Evolutionary conservation across 2,797 vertebrate genomes (phyloP), one percentile per base, ranked within the genome.

Genomic region (Oreochromis mossambicus): DNA sequence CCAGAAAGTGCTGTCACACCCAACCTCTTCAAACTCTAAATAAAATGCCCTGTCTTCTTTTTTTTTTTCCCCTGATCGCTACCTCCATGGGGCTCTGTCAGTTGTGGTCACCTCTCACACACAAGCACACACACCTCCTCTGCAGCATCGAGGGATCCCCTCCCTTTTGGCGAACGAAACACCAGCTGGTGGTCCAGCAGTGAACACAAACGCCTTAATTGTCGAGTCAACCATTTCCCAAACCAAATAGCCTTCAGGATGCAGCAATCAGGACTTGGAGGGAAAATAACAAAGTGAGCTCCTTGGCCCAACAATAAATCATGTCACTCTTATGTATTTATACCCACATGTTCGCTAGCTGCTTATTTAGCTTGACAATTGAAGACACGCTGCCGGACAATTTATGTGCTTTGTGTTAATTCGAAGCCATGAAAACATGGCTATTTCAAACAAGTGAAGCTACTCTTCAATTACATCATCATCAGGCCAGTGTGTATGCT

Each of bases 241-340:
- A 91, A 90, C 94, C 92, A 95, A 96, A 94, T 94, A 96, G 90
- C 94, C 94, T 95, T 95, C 95, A 94, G 95, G 95, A 96, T 95
- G 92, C 95, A 93, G 95, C 93, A 95, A 95, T 96, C 96, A 96
- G 88, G 88, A 91, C 92, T 95, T 91, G 90, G 86, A 95, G 87
- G 85, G 93, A 95, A 94, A 95, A 96, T 94, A 95, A 94, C 94
- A 95, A 94, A 95, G 88, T 88, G 80, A 93, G 91, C 89, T 6
- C 85, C 80, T 76, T 34, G 89, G 83, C 87, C 82, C 78, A n/a
- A 88, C 93, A 73, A 94, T 95, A 95, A 95, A 96, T 96, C 95
- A 95, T 90, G 94, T 93, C 87, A 78, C 87, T 86, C 87, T 92
- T 93, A 88, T 93, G 91, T 96, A 95, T 95, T 95, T 95, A 94